Evolutionary conservation across 2,113 vertebrate genomes (phyloP).

Genomic region (Eurypyga helias): DNA sequence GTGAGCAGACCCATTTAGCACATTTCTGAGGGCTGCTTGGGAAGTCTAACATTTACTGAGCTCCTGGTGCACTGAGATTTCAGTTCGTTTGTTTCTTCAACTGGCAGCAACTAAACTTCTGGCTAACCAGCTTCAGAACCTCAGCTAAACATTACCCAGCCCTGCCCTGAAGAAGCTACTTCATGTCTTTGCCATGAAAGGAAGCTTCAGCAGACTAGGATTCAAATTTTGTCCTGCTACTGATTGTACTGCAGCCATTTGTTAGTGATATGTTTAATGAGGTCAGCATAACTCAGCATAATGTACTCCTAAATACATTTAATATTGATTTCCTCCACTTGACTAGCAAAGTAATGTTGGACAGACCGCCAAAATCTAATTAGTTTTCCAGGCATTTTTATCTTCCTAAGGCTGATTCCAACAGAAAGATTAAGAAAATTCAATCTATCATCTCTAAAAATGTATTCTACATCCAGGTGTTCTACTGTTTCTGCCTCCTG

Average conservation of each 20-base stretch:
- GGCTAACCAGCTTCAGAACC: not conserved
- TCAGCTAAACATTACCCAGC: not conserved
- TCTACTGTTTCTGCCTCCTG: not conserved
- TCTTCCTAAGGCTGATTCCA: constrained; percentile 29
- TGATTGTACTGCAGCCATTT: not conserved
- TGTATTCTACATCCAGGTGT: not conserved
- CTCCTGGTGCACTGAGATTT: not conserved
- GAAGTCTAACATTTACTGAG: not conserved
- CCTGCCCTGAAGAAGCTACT: not conserved
- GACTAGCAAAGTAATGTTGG: not conserved
- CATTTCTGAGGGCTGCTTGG: not conserved
- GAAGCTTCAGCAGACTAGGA: not conserved
- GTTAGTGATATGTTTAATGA: constrained; percentile 38
- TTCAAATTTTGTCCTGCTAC: not conserved
- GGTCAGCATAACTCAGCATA: constrained; percentile 45
- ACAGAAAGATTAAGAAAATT: constrained; percentile 22
- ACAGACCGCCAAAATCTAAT: not conserved
- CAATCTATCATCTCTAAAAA: constrained; percentile 9
- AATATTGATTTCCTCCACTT: constrained; percentile 45
- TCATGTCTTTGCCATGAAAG: not conserved
- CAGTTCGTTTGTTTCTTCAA: not conserved
- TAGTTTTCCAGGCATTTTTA: not conserved
- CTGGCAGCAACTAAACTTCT: not conserved
- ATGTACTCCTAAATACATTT: constrained; percentile 42
- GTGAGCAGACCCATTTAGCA: not conserved